Base-by-base conservation (phyloP, 1,140 invertebrate genomes). In the Dermatophagoides farinae region DNA sequence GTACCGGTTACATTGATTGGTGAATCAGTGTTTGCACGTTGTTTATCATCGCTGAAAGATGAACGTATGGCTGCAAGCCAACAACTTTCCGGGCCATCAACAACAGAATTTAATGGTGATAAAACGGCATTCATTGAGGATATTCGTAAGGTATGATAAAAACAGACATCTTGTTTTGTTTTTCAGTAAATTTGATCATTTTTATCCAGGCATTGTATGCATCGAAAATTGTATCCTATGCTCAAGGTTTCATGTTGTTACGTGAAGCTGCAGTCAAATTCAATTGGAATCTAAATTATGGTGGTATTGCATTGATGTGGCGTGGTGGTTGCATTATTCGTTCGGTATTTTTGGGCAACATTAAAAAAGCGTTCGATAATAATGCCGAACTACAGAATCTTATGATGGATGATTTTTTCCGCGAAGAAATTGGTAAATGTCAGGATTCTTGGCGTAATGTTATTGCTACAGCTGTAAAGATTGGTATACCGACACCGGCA, bases 281-380 rank as follows among this genome's bases (percentile, higher is more conserved):
- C 66, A 80, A 82, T 0, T 99, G 95, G 96, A 84, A 91, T 60
- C 75, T 99, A 16, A 97, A 99, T 73, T 95, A 97, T 69, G 95
- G 95, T 52, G 87, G 86, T 41, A 97, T 99, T 67, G 95, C 96
- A 16, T 75, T 98, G 0, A 99, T 99, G 95, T 99, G 96, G 96
- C 79, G 95, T 65, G 96, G 96, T 23, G 96, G 96, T 39, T 99
- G 96, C 71, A 99, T 99, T 69, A 99, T 97, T 69, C 79, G 92
- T 70, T 93, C 89, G 71, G 85, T 80, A 0, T 98, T 99, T 72
- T 76, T 99, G 59, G 92, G 90, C 31, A 90, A 97, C 70, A 99
- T 99, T 65, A 98, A 97, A 76, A 74, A 80, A 44, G 95, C 95
- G 0, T 98, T 91, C 72, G 87, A 90, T 59, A 85, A 88, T 64